phyloP scores from a whole-genome alignment of 2,797 vertebrate species.

The Falco columbarius region DNA sequence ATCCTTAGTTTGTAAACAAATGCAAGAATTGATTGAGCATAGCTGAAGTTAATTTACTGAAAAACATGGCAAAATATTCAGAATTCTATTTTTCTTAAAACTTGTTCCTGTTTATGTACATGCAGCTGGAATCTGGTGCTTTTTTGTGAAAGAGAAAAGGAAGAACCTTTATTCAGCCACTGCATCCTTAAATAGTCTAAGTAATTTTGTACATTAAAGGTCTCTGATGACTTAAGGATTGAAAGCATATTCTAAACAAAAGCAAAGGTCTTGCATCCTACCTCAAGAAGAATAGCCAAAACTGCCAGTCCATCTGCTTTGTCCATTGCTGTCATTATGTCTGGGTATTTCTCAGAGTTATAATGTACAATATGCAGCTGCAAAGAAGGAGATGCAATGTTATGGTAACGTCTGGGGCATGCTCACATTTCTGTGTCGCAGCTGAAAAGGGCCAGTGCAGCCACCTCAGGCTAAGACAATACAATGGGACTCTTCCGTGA shows the following conservation, averaged over 20 bases:
- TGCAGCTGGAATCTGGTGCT: background rate
- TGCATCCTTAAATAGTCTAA: background rate
- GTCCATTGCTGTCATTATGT: slow-evolving; percentile 82
- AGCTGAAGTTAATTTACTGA: background rate
- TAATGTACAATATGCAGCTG: slow-evolving; percentile 97
- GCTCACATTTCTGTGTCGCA: background rate
- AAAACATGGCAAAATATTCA: background rate
- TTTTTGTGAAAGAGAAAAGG: background rate
- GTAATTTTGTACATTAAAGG: background rate
- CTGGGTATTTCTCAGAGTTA: slow-evolving; percentile 90
- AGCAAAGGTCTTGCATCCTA: slow-evolving; percentile 67
- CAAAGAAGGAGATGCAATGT: background rate
- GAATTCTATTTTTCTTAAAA: background rate
- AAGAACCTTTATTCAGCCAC: background rate
- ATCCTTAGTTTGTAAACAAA: background rate
- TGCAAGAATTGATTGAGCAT: background rate
- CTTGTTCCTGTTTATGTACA: background rate
- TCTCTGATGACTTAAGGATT: background rate
- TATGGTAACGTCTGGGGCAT: accelerated
- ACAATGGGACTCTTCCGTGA: background rate
- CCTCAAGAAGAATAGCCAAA: slow-evolving; percentile 92
- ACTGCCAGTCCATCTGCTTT: slow-evolving; percentile 91
- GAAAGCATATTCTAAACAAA: background rate
- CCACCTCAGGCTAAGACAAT: background rate
- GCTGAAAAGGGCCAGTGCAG: background rate